These are phyloP conservation scores for Tyrannus savana DNA, from an alignment of 2,113 vertebrate species.

Conservation along the genomic window DNA sequence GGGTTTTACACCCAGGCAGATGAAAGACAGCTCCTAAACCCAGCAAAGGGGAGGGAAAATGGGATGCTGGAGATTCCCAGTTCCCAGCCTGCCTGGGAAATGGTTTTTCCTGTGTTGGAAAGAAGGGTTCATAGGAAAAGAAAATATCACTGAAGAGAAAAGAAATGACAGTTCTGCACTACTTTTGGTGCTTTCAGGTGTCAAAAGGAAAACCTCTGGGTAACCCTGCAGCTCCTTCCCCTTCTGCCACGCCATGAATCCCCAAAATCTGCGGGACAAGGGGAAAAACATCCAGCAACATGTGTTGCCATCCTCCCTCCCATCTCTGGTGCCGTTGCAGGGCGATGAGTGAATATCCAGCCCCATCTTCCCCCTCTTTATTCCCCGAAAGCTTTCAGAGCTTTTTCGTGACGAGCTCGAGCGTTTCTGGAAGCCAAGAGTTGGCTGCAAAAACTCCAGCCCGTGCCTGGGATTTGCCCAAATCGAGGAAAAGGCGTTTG, in stretches of 20 bases:
- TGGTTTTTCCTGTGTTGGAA: neutral
- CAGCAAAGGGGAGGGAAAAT: rapidly evolving
- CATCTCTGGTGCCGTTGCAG: neutral
- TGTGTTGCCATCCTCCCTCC: neutral
- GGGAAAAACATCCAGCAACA: too few relatives aligned
- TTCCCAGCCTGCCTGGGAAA: neutral
- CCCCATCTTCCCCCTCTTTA: neutral
- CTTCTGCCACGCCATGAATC: neutral
- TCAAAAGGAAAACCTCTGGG: neutral
- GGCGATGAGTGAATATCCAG: neutral
- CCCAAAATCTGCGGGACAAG: neutral
- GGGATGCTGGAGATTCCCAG: neutral
- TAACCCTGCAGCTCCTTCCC: neutral
- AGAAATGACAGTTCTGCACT: rapidly evolving
- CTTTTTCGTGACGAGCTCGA: rapidly evolving
- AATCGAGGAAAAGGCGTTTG: slow-evolving; percentile 4
- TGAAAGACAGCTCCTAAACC: neutral
- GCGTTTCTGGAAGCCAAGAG: neutral
- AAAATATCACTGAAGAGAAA: neutral
- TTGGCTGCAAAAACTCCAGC: neutral
- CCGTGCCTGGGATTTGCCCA: neutral
- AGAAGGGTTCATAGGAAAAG: neutral
- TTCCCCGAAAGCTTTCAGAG: neutral
- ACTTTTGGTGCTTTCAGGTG: neutral
- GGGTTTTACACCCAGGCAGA: neutral